Conservation (phyloP, 2,888 invertebrate genomes). For the Ormyrus pomaceus region DNA sequence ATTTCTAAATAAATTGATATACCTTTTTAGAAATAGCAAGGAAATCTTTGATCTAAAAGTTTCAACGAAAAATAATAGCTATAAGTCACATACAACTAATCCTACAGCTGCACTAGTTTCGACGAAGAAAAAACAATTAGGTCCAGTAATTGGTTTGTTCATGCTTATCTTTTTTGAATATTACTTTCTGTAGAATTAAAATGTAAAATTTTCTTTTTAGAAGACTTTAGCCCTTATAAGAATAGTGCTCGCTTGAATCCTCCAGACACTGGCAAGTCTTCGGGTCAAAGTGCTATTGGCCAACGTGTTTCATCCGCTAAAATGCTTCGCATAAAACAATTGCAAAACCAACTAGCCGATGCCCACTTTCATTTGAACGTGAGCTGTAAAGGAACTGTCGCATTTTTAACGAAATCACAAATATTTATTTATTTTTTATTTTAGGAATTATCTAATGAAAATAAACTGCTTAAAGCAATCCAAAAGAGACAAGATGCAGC, state of each 20-base stretch:
- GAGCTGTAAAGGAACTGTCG: conserved; percentile 60
- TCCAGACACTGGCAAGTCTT: conserved; percentile 62
- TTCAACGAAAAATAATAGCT: conserved; percentile 1
- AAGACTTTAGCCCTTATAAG: conserved; percentile 69
- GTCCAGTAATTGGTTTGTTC: conserved; percentile 68
- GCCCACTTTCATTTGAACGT: conserved; percentile 88
- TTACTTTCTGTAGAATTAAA: neutral
- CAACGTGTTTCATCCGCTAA: conserved; percentile 87
- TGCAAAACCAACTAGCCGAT: conserved; percentile 88
- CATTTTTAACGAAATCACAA: neutral
- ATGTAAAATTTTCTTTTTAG: conserved; percentile 43
- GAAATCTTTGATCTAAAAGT: conserved; percentile 8
- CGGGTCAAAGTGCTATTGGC: conserved; percentile 58
- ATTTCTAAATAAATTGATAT: conserved; percentile 3
- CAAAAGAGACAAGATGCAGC: conserved; percentile 89
- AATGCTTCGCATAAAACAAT: conserved; percentile 84
- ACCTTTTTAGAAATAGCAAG: conserved; percentile 36
- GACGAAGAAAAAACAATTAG: conserved; percentile 66
- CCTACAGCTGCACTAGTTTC: conserved; percentile 59
- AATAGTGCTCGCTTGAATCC: conserved; percentile 76
- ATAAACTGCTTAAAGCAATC: conserved; percentile 84
- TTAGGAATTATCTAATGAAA: conserved; percentile 84
- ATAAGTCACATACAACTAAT: conserved; percentile 61
- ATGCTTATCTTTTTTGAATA: conserved; percentile 32
- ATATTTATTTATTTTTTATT: conserved; percentile 58